phyloP scores from a whole-genome alignment of 1,140 invertebrate species.

The Halictus rubicundus region DNA sequence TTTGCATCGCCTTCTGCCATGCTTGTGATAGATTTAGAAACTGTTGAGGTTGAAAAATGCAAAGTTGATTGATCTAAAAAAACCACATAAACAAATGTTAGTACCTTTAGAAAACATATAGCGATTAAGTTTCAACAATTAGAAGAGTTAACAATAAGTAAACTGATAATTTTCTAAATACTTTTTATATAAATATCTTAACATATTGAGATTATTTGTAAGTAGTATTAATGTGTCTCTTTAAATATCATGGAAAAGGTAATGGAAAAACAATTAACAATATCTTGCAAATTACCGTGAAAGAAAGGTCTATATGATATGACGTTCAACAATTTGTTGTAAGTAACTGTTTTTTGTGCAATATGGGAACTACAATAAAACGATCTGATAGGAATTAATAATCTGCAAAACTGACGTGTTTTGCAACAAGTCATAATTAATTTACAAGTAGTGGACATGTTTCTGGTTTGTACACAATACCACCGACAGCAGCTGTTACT shows the following conservation, averaged over 20 bases:
- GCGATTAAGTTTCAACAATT: background rate
- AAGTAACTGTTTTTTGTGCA: background rate
- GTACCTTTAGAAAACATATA: background rate
- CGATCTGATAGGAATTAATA: background rate
- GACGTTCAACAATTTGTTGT: background rate
- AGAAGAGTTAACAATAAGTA: background rate
- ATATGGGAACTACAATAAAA: background rate
- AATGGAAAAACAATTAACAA: background rate
- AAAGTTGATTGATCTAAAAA: conserved; percentile 44
- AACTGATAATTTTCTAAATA: background rate
- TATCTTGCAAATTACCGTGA: conserved; percentile 8
- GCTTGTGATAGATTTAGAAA: background rate
- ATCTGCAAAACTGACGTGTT: background rate
- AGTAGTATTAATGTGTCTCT: background rate
- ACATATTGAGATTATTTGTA: background rate
- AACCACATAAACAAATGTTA: background rate
- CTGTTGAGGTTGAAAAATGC: conserved; percentile 19
- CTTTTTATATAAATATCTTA: background rate
- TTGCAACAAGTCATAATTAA: conserved; percentile 21
- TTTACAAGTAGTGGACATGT: background rate
- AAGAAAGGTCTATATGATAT: background rate
- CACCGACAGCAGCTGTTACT: background rate
- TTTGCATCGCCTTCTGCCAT: conserved; percentile 39
- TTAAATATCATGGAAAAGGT: background rate
- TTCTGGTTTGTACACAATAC: background rate